phyloP scores from a whole-genome alignment of 2,797 vertebrate species.

The Mallotus villosus region DNA sequence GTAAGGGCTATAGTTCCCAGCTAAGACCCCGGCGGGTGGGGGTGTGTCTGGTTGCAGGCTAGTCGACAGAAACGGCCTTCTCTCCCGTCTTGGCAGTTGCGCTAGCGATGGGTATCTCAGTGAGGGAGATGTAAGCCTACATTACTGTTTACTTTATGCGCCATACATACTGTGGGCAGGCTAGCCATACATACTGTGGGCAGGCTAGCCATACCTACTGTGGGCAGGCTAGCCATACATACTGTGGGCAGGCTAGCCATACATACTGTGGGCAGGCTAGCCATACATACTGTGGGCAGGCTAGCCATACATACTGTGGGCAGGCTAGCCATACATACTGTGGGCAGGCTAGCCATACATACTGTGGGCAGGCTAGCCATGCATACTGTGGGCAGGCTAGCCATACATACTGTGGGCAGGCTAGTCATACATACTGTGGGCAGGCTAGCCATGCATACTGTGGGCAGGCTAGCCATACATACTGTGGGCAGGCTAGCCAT shows the following conservation, averaged over 20 bases:
- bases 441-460: too few relatives aligned
- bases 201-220: slow-evolving; percentile 1
- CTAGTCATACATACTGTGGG: slow-evolving; percentile 10
- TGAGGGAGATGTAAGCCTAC: not conserved
- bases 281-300: slow-evolving; percentile 4
- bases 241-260: not conserved
- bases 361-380: too few relatives aligned
- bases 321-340: slow-evolving; percentile 4
- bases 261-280: not conserved
- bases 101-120: not conserved
- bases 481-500: too few relatives aligned
- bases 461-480: slow-evolving; percentile 1
- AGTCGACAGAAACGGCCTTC: too few relatives aligned
- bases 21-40: too few relatives aligned
- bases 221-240: slow-evolving; percentile 1
- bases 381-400: too few relatives aligned
- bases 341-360: slow-evolving; percentile 1
- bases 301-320: slow-evolving; percentile 3
- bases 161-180: too few relatives aligned
- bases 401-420: slow-evolving; percentile 4
- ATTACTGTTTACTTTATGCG: too few relatives aligned
- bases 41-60: too few relatives aligned
- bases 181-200: slow-evolving; percentile 3
- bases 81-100: not conserved
- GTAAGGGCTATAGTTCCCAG: too few relatives aligned